Percentiles rank a stretch among this genome's conserved stretches.
Conservation (phyloP, 2,113 vertebrate species). For the Cettia cetti region DNA sequence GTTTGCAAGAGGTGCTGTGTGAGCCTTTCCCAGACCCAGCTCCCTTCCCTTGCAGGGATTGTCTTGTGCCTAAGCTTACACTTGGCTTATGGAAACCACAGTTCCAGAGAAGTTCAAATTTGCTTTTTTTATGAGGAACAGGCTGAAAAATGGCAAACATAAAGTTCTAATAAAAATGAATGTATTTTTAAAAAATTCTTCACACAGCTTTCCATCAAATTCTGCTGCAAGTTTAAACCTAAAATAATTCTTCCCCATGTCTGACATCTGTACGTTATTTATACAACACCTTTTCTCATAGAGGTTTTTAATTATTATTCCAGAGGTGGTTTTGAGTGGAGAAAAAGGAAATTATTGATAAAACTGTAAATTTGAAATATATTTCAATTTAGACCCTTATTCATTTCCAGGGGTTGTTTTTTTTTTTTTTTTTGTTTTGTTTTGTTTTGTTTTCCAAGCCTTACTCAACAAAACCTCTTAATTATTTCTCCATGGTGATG, state of each 20-base stretch:
- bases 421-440: background rate
- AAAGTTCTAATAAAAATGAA: background rate
- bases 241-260: background rate
- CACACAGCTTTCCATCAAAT: background rate
- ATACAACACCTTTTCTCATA: background rate
- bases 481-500: background rate
- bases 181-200: background rate
- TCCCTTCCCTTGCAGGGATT: background rate
- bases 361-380: background rate
- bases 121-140: background rate
- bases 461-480: background rate
- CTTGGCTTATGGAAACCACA: background rate
- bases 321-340: background rate
- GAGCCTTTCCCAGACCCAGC: background rate
- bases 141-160: background rate
- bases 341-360: background rate
- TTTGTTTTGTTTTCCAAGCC: background rate
- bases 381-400: background rate
- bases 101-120: background rate
- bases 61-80: background rate
- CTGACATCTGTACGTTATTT: background rate
- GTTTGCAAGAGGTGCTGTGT: background rate
- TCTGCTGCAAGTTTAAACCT: background rate
- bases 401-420: background rate
- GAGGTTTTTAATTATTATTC: background rate